These are phyloP conservation scores for Drosophila melanosoma DNA, from an alignment of 2,888 invertebrate species.

Conservation along the genomic window DNA sequence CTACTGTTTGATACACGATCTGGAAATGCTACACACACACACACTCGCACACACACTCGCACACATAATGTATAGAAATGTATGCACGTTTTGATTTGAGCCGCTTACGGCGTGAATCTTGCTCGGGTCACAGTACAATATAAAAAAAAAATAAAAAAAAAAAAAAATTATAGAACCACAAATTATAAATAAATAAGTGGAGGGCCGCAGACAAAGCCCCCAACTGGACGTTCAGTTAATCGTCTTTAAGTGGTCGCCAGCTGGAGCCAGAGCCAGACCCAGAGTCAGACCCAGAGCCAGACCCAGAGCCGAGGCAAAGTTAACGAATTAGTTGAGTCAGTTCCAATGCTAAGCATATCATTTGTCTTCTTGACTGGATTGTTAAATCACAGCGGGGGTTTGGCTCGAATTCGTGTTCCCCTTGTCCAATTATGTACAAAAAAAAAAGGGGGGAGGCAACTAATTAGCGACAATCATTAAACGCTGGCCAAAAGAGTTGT, in stretches of 20 bases:
- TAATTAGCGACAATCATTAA: conserved; percentile 73
- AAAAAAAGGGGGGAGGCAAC: conserved; percentile 14
- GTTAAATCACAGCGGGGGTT: conserved; percentile 38
- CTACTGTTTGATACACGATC: conserved; percentile 66
- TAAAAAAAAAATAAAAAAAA: neutral
- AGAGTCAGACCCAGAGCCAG: conserved; percentile 14
- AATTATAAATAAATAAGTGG: conserved; percentile 34
- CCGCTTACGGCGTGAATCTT: conserved; percentile 54
- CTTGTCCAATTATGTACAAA: conserved; percentile 11
- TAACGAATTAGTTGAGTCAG: conserved; percentile 39
- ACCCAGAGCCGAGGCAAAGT: conserved; percentile 2
- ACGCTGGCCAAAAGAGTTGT: conserved; percentile 20
- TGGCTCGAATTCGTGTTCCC: conserved; percentile 2
- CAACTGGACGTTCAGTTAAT: conserved; percentile 50
- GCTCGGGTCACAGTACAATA: conserved; percentile 15
- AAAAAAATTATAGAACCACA: conserved; percentile 41
- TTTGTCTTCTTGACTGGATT: conserved; percentile 58
- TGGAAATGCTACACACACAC: conserved; percentile 11
- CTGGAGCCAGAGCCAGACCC: conserved; percentile 42
- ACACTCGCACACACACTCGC: conserved; percentile 5
- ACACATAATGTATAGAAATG: conserved; percentile 42
- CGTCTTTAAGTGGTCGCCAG: conserved; percentile 64
- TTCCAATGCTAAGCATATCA: conserved; percentile 64
- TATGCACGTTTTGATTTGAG: conserved; percentile 69
- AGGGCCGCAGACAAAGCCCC: conserved; percentile 12